Evolutionary conservation across 2,888 invertebrate species (phyloP), one percentile per base, ranked within the genome.

Genomic region (Tridacna gigas): DNA sequence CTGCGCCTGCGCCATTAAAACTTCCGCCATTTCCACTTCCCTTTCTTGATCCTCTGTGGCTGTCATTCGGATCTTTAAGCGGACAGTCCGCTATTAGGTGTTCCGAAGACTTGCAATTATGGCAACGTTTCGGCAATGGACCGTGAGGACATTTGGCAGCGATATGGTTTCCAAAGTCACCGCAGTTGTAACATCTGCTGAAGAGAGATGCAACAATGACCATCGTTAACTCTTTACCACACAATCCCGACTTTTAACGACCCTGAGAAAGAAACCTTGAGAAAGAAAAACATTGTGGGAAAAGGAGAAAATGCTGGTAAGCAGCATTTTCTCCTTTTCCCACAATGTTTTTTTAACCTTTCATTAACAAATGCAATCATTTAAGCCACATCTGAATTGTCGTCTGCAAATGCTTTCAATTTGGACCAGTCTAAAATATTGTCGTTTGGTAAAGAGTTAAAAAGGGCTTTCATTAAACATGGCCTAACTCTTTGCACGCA

Each of bases 71-170:
- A 56, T 91, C 91, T 56, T 90, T 89, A 45, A 91, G 83, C 0
- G 98, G 98, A 95, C 98, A 98, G 94, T 98, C 97, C 47, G 97
- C 98, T 84, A 98, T 97, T 81, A 98, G 96, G 95, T 98, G 98
- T 92, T 97, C 97, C 91, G 97, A 97, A 90, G 97, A 97, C 94
- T 97, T 98, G 95, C 98, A 98, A 94, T 97, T 96, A 95, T 98
- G 98, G 95, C 98, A 98, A 92, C 97, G 96, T 95, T 98, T 98
- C 91, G 98, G 98, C 95, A 97, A 97, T 76, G 98, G 98, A 20
- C 97, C 98, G 94, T 97, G 96, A 88, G 96, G 96, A 95, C 98
- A 98, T 94, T 98, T 98, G 56, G 97, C 97, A 51, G 98, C 98
- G 93, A 98, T 97, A 95, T 98, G 98, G 95, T 98, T 98, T 74